Conservation (phyloP, 1,140 invertebrate species). For the Marisa cornuarietis region DNA sequence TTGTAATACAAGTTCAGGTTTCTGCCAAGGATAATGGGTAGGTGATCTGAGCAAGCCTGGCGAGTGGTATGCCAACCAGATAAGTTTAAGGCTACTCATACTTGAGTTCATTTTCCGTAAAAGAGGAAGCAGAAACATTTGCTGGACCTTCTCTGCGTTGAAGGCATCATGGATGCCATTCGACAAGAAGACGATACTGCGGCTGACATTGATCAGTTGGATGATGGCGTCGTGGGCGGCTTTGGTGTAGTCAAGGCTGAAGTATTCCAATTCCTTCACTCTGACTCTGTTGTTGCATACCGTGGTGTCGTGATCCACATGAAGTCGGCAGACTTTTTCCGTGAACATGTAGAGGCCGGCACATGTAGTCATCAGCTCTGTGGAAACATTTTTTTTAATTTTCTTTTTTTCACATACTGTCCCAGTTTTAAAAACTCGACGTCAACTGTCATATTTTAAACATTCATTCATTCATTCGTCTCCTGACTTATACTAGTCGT, state of each 20-base stretch:
- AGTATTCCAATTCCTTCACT: neutral
- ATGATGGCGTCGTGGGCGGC: neutral
- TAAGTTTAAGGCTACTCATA: too few relatives aligned
- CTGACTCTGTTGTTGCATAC: neutral
- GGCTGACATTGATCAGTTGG: neutral
- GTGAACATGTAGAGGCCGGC: constrained; percentile 3
- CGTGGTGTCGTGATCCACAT: neutral
- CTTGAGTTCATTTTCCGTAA: neutral
- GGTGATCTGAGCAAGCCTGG: neutral
- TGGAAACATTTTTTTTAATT: too few relatives aligned
- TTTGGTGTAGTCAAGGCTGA: accelerated
- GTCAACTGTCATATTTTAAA: too few relatives aligned
- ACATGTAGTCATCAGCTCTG: neutral
- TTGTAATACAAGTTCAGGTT: neutral
- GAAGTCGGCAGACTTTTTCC: neutral
- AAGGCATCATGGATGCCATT: neutral
- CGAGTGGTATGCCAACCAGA: neutral
- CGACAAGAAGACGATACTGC: neutral
- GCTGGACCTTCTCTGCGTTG: neutral
- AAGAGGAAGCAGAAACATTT: neutral
- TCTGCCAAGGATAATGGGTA: neutral
- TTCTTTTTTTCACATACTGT: too few relatives aligned
- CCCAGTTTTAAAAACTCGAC: too few relatives aligned
- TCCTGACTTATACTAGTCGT: too few relatives aligned
- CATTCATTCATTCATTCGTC: too few relatives aligned